Percentiles rank a stretch among this genome's conserved stretches.
These are phyloP conservation scores for Gopherus flavomarginatus DNA, from an alignment of 2,113 vertebrate genomes.

Conservation along the genomic window DNA sequence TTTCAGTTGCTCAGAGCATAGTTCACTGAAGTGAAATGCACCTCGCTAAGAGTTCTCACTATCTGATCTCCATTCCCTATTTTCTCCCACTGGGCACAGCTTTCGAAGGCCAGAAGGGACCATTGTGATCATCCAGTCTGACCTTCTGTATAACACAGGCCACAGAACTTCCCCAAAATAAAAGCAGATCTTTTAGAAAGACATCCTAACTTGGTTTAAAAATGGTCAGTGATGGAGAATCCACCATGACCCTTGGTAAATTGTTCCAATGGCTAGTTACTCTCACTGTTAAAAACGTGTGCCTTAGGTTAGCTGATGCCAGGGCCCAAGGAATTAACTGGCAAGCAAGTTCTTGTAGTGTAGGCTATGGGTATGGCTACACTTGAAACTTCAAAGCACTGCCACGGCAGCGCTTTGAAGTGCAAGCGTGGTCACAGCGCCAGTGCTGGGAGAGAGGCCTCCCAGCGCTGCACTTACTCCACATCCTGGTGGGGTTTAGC, in stretches of 20 bases:
- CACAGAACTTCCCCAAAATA: neutral
- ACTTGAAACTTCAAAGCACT: too few relatives aligned
- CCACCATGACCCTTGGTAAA: too few relatives aligned
- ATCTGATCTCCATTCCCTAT: neutral
- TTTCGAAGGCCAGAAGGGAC: neutral
- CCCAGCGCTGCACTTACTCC: too few relatives aligned
- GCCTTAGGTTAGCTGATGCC: neutral
- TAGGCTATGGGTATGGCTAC: neutral
- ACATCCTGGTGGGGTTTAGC: too few relatives aligned
- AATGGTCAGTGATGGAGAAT: neutral
- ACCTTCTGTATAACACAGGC: neutral
- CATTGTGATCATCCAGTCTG: neutral
- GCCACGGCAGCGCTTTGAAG: too few relatives aligned
- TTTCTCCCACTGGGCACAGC: too few relatives aligned
- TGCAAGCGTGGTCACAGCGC: too few relatives aligned
- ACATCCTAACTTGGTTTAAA: neutral
- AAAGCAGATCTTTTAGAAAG: neutral
- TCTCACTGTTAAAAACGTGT: too few relatives aligned
- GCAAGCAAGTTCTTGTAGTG: neutral
- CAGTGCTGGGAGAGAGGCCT: too few relatives aligned
- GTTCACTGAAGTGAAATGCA: neutral
- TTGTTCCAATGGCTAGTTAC: too few relatives aligned
- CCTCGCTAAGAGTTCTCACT: neutral
- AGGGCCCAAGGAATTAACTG: neutral
- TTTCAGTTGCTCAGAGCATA: neutral